Percentiles rank a stretch among this genome's conserved stretches.
Conservation (phyloP, 2,113 vertebrate genomes). For the Scytalopus superciliaris region DNA sequence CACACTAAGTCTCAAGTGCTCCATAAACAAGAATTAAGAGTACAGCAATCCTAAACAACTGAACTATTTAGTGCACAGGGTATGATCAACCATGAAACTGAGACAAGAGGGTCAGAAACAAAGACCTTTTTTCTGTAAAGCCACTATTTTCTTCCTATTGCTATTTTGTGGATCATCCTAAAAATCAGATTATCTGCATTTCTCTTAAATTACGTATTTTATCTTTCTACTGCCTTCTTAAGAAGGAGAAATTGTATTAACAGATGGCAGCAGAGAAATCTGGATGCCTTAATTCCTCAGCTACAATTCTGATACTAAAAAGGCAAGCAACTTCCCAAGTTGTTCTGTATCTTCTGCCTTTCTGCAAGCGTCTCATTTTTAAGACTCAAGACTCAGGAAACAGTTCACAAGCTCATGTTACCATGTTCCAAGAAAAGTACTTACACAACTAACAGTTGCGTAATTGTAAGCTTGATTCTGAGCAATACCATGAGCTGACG, state of each 20-base stretch:
- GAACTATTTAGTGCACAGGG: not conserved
- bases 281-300: not conserved
- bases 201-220: not conserved
- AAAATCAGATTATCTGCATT: not conserved
- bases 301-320: not conserved
- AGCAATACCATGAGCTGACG: not conserved
- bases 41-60: not conserved
- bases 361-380: not conserved
- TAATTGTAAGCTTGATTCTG: not conserved
- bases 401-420: not conserved
- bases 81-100: not conserved
- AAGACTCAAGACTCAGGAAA: not conserved
- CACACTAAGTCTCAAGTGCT: not conserved
- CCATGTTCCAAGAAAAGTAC: not conserved
- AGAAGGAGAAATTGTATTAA: not conserved
- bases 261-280: not conserved
- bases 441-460: not conserved
- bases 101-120: not conserved
- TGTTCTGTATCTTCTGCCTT: not conserved
- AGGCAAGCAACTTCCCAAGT: not conserved
- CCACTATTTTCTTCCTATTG: not conserved
- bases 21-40: not conserved
- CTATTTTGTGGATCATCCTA: not conserved
- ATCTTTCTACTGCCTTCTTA: not conserved
- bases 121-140: not conserved